These are phyloP conservation scores for Lerema accius DNA, from an alignment of 1,140 invertebrate species.

Conservation along the genomic window DNA sequence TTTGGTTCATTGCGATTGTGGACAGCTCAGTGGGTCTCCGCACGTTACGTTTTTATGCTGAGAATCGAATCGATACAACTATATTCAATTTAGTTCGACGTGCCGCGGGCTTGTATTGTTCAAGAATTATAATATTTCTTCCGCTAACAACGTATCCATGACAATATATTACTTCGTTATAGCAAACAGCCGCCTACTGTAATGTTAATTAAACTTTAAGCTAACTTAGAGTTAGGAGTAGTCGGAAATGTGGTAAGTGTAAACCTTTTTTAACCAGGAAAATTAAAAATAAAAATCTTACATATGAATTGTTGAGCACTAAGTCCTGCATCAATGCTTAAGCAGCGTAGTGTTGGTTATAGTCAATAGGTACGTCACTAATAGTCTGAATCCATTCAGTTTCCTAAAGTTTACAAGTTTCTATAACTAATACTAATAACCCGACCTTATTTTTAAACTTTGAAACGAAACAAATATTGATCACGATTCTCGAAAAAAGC, in stretches of 20 bases:
- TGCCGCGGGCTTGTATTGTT: slow-evolving; percentile 23
- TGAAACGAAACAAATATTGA: not conserved
- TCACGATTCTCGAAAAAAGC: not conserved
- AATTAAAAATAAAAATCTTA: no score
- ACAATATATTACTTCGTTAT: slow-evolving; percentile 6
- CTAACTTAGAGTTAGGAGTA: no score
- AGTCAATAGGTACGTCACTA: no score
- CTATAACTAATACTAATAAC: no score
- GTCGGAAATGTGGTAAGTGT: no score
- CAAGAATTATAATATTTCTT: slow-evolving; percentile 26
- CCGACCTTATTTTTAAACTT: not conserved
- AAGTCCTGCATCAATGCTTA: no score
- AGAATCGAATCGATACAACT: slow-evolving; percentile 28
- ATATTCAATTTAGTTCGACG: slow-evolving; percentile 23
- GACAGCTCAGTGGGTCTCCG: slow-evolving; percentile 52
- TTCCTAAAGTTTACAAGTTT: no score
- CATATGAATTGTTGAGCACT: no score
- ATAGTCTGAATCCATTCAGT: no score
- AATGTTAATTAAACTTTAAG: no score
- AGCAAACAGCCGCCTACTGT: not conserved
- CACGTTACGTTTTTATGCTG: slow-evolving; percentile 27
- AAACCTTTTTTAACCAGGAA: no score
- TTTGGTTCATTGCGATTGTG: slow-evolving; percentile 76
- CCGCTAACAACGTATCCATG: slow-evolving; percentile 21
- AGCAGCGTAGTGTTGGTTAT: no score